Percentiles rank a stretch among this genome's conserved stretches.
These are phyloP conservation scores for Caenorhabditis parvicauda DNA, from an alignment of 2,888 invertebrate species.

Conservation along the genomic window DNA sequence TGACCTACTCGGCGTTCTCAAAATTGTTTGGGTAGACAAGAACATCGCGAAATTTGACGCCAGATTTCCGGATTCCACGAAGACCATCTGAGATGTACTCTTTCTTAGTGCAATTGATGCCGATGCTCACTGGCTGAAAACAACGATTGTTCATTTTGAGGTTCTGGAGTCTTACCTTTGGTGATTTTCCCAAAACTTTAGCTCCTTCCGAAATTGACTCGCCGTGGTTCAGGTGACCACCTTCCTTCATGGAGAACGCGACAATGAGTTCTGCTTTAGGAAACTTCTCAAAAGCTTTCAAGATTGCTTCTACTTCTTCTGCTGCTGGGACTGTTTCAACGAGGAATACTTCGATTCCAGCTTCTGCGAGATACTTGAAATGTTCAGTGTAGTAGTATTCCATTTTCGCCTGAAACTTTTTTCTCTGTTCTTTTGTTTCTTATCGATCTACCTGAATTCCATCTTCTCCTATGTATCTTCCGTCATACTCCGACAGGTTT, in stretches of 20 bases:
- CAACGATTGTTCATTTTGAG: neutral
- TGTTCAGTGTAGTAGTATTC: conserved; percentile 2
- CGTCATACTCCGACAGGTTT: conserved; percentile 20
- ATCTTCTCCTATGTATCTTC: conserved; percentile 9
- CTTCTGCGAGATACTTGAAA: conserved; percentile 4
- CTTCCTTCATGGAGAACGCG: conserved; percentile 11
- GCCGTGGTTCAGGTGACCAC: conserved; percentile 11
- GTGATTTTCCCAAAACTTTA: neutral
- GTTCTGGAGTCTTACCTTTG: neutral
- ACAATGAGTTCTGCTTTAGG: conserved; percentile 8
- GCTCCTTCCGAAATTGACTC: too few relatives aligned
- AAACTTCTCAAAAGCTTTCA: conserved; percentile 3
- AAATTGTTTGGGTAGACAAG: conserved; percentile 24
- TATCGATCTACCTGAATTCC: too few relatives aligned
- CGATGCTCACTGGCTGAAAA: conserved; percentile 11
- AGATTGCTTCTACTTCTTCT: neutral
- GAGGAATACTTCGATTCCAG: conserved; percentile 6
- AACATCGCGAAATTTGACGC: conserved; percentile 4
- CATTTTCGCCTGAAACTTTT: conserved; percentile 6
- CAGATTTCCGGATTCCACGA: neutral
- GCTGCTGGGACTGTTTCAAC: conserved; percentile 18
- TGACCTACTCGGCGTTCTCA: conserved; percentile 6
- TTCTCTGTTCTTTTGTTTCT: neutral
- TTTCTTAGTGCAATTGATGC: conserved; percentile 23
- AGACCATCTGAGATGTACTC: conserved; percentile 11